These are phyloP conservation scores for Aplidium turbinatum DNA, from an alignment of 23 tunicate species.

Conservation along the genomic window DNA sequence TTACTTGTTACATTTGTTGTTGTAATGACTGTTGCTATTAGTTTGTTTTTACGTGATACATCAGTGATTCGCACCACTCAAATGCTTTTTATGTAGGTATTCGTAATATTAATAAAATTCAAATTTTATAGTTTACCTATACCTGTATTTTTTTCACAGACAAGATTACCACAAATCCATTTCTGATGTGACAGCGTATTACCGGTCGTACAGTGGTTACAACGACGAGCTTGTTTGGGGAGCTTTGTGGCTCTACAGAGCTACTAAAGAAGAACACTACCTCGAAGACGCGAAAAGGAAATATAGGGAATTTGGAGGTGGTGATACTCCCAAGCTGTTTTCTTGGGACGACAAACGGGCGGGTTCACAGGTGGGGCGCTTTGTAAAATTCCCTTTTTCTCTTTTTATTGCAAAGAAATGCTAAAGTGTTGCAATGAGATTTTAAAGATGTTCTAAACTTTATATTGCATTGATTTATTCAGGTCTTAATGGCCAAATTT, in stretches of 20 bases:
- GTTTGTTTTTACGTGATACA: too few relatives aligned
- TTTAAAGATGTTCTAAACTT: not conserved
- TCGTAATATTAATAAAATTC: too few relatives aligned
- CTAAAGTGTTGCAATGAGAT: not conserved
- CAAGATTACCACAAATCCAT: conserved; percentile 69
- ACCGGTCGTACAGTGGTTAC: conserved; percentile 90
- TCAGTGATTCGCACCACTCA: too few relatives aligned
- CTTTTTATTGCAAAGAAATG: not conserved
- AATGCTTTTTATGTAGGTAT: too few relatives aligned
- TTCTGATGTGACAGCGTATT: conserved; percentile 49
- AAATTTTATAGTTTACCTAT: too few relatives aligned
- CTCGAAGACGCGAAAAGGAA: conserved; percentile 58
- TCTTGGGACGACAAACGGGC: conserved; percentile 97
- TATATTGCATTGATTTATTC: not conserved
- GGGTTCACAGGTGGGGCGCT: conserved; percentile 85
- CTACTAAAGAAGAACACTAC: conserved; percentile 59
- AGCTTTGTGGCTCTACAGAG: conserved; percentile 85
- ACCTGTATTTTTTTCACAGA: too few relatives aligned
- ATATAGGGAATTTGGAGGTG: conserved; percentile 65
- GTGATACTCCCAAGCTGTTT: conserved; percentile 65
- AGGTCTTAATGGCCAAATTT: conserved; percentile 88
- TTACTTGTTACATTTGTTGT: too few relatives aligned
- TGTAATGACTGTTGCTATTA: too few relatives aligned
- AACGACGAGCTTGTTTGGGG: conserved; percentile 97
- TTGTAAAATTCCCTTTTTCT: too few relatives aligned